Evolutionary conservation across 2,888 invertebrate species (phyloP).

Genomic region (Acanthoscelides obtectus): DNA sequence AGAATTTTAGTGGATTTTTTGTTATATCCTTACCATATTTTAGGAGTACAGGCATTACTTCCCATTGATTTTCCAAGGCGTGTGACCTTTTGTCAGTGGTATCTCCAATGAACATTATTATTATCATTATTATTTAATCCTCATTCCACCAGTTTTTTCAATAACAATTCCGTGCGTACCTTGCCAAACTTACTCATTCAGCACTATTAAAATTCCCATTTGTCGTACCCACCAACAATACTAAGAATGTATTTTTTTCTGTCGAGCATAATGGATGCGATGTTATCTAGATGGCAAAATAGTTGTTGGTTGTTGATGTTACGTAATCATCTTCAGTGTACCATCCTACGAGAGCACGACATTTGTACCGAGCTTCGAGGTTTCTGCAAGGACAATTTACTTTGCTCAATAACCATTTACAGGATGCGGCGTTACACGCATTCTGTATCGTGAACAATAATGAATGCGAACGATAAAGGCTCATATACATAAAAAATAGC

Average conservation of each 20-base stretch:
- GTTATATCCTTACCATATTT: too few species aligned
- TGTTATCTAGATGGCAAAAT: slow-evolving; percentile 8
- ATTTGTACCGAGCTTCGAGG: slow-evolving; percentile 24
- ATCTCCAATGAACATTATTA: too few species aligned
- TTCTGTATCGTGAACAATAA: not conserved
- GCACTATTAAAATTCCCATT: not conserved
- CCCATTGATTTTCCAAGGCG: too few species aligned
- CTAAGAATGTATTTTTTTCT: not conserved
- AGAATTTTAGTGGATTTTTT: too few species aligned
- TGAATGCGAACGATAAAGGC: not conserved
- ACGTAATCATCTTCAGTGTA: slow-evolving; percentile 22
- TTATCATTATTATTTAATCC: too few species aligned
- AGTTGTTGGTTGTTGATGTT: slow-evolving; percentile 16
- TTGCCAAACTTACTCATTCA: too few species aligned
- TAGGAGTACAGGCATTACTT: too few species aligned
- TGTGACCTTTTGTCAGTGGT: too few species aligned
- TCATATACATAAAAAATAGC: too few species aligned
- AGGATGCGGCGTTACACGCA: not conserved
- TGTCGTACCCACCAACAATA: not conserved
- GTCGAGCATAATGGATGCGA: not conserved
- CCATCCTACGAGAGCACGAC: slow-evolving; percentile 26
- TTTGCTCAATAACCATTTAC: not conserved
- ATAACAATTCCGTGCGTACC: too few species aligned
- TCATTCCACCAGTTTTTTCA: too few species aligned
- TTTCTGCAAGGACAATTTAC: slow-evolving; percentile 17